phyloP scores from a whole-genome alignment of 2,797 vertebrate species.

The Takifugu ocellatus region DNA sequence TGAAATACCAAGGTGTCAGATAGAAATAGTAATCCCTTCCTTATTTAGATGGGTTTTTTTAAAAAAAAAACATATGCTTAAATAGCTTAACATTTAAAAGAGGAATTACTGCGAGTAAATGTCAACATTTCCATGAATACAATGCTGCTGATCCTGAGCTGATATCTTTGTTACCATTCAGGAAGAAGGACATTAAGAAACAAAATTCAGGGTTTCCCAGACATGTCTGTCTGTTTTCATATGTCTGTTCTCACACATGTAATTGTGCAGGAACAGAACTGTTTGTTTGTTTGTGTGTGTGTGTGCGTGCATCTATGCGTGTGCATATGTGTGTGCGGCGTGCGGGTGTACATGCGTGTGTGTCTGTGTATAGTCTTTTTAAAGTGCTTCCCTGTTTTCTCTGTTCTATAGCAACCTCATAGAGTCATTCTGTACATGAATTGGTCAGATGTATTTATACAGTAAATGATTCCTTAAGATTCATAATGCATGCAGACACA shows the following conservation, averaged over 20 bases:
- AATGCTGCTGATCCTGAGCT: conserved; percentile 36
- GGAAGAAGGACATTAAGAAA: conserved; percentile 63
- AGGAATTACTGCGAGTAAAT: too few species aligned
- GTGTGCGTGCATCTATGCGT: too few species aligned
- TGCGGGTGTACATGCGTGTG: conserved; percentile 18
- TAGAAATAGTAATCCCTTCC: too few species aligned
- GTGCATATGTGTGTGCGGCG: too few species aligned
- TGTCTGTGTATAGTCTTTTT: conserved; percentile 46
- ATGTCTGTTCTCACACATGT: too few species aligned
- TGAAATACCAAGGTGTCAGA: too few species aligned
- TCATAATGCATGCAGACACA: conserved; percentile 74
- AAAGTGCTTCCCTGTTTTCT: conserved; percentile 78
- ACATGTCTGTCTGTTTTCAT: conserved; percentile 43
- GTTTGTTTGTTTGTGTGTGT: too few species aligned
- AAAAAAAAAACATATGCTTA: too few species aligned
- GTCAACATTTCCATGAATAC: conserved; percentile 2
- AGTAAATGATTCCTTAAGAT: conserved; percentile 59
- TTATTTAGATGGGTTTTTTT: too few species aligned
- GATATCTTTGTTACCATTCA: conserved; percentile 58
- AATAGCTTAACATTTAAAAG: too few species aligned
- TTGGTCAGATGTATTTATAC: conserved; percentile 70
- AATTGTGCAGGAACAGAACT: too few species aligned
- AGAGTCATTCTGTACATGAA: conserved; percentile 60
- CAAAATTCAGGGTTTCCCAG: conserved; percentile 75
- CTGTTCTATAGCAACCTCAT: conserved; percentile 75